Conservation (phyloP, 2,113 vertebrate species). For the Reinhardtius hippoglossoides region DNA sequence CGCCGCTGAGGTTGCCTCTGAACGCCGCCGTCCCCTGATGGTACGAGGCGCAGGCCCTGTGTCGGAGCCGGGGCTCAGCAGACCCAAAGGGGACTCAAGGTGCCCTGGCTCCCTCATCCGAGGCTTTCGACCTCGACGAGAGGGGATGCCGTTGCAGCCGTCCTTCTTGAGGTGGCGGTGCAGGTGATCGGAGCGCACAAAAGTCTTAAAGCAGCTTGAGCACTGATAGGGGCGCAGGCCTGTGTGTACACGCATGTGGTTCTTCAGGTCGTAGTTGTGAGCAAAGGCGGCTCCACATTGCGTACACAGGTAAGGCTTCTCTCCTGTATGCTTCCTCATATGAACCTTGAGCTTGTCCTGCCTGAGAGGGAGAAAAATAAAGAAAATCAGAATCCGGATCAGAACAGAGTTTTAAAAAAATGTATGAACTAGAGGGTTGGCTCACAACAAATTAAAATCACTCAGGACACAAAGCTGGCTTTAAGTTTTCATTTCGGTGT, state of each 20-base stretch:
- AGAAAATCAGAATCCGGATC: slow-evolving; percentile 11
- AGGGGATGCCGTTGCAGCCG: slow-evolving; percentile 96
- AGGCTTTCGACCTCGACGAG: slow-evolving; percentile 91
- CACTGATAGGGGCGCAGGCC: slow-evolving; percentile 98
- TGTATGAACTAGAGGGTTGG: not conserved
- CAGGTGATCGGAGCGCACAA: slow-evolving; percentile 97
- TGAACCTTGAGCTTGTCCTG: slow-evolving; percentile 99
- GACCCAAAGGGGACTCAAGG: slow-evolving; percentile 67
- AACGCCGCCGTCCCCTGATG: slow-evolving; percentile 71
- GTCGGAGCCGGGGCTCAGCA: slow-evolving; percentile 62
- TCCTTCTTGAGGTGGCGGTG: slow-evolving; percentile 99
- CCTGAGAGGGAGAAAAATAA: slow-evolving; percentile 77
- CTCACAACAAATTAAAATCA: slow-evolving; percentile 6
- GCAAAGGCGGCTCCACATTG: slow-evolving; percentile 97
- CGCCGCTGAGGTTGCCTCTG: slow-evolving; percentile 59
- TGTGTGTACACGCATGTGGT: slow-evolving; percentile 99
- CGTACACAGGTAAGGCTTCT: slow-evolving; percentile 98
- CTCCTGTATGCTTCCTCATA: slow-evolving; percentile 98
- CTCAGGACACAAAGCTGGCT: not conserved
- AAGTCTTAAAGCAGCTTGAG: slow-evolving; percentile 98
- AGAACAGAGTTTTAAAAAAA: not conserved
- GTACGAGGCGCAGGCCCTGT: slow-evolving; percentile 56
- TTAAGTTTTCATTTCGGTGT: not conserved
- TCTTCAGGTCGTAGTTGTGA: slow-evolving; percentile 99
- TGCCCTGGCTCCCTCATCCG: slow-evolving; percentile 84